These are phyloP conservation scores for Tragelaphus scriptus DNA, from an alignment of 2,113 vertebrate genomes.

Conservation along the genomic window DNA sequence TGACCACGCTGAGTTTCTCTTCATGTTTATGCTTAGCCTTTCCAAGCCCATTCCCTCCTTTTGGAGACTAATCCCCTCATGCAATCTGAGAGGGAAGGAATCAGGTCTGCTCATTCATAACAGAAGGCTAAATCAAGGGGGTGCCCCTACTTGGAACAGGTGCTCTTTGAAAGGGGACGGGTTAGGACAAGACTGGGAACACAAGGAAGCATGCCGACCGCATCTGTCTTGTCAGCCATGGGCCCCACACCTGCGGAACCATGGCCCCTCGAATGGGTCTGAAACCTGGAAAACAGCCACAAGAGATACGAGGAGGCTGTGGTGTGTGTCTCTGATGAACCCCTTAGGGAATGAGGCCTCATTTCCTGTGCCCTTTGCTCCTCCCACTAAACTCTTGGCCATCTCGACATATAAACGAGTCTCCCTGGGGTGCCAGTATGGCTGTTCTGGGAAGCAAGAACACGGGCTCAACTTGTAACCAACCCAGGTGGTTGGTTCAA, in stretches of 20 bases:
- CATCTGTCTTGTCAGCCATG: background rate
- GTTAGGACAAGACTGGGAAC: too few relatives aligned
- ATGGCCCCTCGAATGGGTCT: background rate
- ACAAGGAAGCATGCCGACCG: rapidly evolving
- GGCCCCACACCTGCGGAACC: rapidly evolving
- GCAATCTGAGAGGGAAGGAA: background rate
- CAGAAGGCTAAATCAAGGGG: background rate
- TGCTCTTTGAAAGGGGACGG: background rate
- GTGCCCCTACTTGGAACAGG: rapidly evolving
- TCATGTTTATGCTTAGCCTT: background rate
- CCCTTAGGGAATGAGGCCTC: background rate
- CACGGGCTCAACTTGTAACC: background rate
- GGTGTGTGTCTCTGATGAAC: too few relatives aligned
- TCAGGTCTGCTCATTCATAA: background rate
- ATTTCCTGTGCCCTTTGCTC: background rate
- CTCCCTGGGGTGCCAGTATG: background rate
- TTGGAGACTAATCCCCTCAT: background rate
- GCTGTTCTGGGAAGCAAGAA: background rate
- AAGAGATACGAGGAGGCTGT: background rate
- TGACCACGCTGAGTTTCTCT: background rate
- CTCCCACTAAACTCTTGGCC: background rate
- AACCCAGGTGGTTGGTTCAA: background rate
- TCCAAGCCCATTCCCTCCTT: background rate
- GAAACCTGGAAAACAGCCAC: background rate
- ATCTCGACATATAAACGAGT: background rate